Conservation (phyloP, 2,113 vertebrate species). For the Poeciliopsis turrubarensis region DNA sequence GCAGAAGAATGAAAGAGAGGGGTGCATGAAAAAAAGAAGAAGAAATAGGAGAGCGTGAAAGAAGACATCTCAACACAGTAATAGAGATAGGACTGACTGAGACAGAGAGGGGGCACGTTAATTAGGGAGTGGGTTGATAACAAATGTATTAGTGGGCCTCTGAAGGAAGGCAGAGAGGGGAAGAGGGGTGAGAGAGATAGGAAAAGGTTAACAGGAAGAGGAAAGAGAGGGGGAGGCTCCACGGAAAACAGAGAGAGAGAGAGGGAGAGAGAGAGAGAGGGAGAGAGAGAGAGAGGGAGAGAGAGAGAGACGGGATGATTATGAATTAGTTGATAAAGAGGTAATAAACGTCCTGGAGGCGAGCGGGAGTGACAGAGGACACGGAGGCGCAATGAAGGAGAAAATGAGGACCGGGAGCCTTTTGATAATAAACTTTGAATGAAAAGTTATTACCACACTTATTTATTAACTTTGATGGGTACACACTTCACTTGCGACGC, state of each 20-base stretch:
- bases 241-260: slow-evolving; percentile 32
- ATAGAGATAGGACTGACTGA: slow-evolving; percentile 46
- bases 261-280: slow-evolving; percentile 29
- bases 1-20: slow-evolving; percentile 7
- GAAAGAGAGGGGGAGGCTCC: slow-evolving; percentile 38
- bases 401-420: slow-evolving; percentile 43
- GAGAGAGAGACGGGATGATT: slow-evolving; percentile 47
- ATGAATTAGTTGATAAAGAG: slow-evolving; percentile 65
- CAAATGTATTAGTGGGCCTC: slow-evolving; percentile 91
- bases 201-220: slow-evolving; percentile 62
- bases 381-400: slow-evolving; percentile 37
- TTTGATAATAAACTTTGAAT: slow-evolving; percentile 46
- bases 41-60: slow-evolving; percentile 37
- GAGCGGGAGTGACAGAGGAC: slow-evolving; percentile 48
- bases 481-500: slow-evolving; percentile 2
- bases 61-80: slow-evolving; percentile 46
- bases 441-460: slow-evolving; percentile 32
- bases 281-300: slow-evolving; percentile 50
- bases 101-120: slow-evolving; percentile 65
- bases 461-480: slow-evolving; percentile 40
- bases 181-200: slow-evolving; percentile 56
- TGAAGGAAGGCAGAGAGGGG: slow-evolving; percentile 84
- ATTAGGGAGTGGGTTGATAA: slow-evolving; percentile 77
- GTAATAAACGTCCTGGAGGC: slow-evolving; percentile 55
- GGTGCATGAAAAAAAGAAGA: slow-evolving; percentile 1